These are phyloP conservation scores for Meiosimyza decipiens DNA, from an alignment of 2,888 invertebrate genomes.

Conservation along the genomic window DNA sequence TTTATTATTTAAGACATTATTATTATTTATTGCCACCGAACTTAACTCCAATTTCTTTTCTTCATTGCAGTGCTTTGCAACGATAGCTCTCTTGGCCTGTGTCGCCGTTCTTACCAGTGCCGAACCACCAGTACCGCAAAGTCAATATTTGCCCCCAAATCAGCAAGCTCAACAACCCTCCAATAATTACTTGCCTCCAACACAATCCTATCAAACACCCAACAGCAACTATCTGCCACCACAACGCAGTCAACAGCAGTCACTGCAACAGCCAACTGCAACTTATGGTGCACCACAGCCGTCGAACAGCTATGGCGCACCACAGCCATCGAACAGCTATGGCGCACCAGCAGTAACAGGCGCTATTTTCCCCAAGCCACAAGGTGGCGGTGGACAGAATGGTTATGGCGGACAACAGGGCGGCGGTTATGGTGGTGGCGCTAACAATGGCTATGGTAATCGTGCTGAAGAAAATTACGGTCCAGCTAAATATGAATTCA, in stretches of 20 bases:
- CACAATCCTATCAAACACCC: constrained; percentile 56
- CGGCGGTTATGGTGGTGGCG: constrained; percentile 43
- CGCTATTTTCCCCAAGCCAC: constrained; percentile 66
- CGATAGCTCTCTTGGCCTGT: constrained; percentile 62
- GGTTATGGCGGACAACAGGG: constrained; percentile 42
- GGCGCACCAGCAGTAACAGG: constrained; percentile 70
- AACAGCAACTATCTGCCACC: constrained; percentile 60
- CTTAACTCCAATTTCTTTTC: too few relatives aligned
- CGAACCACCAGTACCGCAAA: constrained; percentile 65
- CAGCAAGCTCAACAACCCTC: constrained; percentile 64
- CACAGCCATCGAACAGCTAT: constrained; percentile 68
- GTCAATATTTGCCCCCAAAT: constrained; percentile 67
- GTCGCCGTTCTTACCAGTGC: constrained; percentile 58
- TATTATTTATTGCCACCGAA: neutral
- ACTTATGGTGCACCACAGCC: constrained; percentile 61
- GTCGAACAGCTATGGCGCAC: constrained; percentile 69
- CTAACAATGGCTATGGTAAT: constrained; percentile 50
- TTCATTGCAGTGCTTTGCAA: constrained; percentile 58
- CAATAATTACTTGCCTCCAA: constrained; percentile 68
- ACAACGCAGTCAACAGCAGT: constrained; percentile 66
- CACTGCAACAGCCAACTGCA: constrained; percentile 48
- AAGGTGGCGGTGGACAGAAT: constrained; percentile 38
- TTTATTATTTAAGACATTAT: neutral
- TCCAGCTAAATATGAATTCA: constrained; percentile 77
- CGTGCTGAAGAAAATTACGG: constrained; percentile 68